Conservation (phyloP, 2,797 vertebrate genomes). For the Galago senegalensis region DNA sequence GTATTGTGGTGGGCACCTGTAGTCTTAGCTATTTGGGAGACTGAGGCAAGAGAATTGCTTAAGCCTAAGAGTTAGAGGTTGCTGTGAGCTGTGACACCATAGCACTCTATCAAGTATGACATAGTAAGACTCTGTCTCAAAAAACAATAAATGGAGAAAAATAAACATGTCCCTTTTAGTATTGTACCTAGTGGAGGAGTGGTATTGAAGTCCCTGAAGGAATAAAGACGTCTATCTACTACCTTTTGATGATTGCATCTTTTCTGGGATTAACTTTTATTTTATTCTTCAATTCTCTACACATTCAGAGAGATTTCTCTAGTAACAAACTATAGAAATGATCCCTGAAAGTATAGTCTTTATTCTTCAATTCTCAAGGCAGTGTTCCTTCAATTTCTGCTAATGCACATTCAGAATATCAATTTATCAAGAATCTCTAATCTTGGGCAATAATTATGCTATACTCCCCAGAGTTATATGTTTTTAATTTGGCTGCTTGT, state of each 20-base stretch:
- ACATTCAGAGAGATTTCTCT: too few relatives aligned
- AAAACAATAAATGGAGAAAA: too few relatives aligned
- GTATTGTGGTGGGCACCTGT: too few relatives aligned
- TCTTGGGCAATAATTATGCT: slow-evolving; percentile 75
- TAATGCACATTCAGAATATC: slow-evolving; percentile 70
- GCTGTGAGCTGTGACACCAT: too few relatives aligned
- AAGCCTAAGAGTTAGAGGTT: too few relatives aligned
- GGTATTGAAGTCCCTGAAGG: slow-evolving; percentile 34
- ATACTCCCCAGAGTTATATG: slow-evolving; percentile 62
- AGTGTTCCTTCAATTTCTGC: slow-evolving; percentile 73
- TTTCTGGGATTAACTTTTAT: slow-evolving; percentile 39
- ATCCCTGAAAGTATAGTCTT: too few relatives aligned
- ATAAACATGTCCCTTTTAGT: slow-evolving; percentile 59
- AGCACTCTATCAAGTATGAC: too few relatives aligned
- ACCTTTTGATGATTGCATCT: slow-evolving; percentile 46
- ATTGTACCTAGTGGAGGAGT: slow-evolving; percentile 23
- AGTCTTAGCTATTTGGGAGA: too few relatives aligned
- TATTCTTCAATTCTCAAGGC: slow-evolving; percentile 57
- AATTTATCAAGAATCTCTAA: slow-evolving; percentile 81
- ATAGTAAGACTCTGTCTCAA: too few relatives aligned
- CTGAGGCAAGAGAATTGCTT: too few relatives aligned
- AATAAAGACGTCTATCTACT: slow-evolving; percentile 17
- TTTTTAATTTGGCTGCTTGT: slow-evolving; percentile 77
- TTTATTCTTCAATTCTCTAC: slow-evolving; percentile 70
- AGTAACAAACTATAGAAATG: background rate